Evolutionary conservation across 1,140 invertebrate species (phyloP).

Genomic region (Ylistrum balloti): DNA sequence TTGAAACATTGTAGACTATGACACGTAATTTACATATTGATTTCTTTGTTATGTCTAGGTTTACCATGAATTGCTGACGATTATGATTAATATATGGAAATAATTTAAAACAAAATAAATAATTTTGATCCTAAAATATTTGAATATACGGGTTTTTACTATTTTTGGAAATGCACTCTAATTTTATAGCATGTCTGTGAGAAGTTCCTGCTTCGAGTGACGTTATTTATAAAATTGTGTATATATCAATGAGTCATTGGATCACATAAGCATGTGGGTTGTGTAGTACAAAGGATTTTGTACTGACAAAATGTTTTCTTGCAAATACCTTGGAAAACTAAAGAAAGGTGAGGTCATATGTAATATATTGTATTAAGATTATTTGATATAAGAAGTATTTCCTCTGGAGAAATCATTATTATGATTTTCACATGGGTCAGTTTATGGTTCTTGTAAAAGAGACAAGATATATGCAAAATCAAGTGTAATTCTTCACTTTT

Average conservation of each 20-base stretch:
- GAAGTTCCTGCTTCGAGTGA: neutral
- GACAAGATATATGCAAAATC: no score
- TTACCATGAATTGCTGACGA: neutral
- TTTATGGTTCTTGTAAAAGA: no score
- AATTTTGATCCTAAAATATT: no score
- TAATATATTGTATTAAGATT: no score
- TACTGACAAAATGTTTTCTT: neutral
- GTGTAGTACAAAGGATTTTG: slow-evolving; percentile 11
- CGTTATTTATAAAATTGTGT: slow-evolving; percentile 24
- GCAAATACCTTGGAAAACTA: neutral
- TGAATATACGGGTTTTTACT: neutral
- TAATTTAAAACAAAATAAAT: no score
- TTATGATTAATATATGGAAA: neutral
- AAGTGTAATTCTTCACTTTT: no score
- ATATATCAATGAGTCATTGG: neutral
- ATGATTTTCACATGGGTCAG: no score
- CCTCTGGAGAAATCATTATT: no score
- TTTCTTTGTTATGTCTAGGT: slow-evolving; percentile 11
- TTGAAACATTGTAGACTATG: slow-evolving; percentile 17
- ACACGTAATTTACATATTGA: slow-evolving; percentile 39
- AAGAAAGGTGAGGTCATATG: neutral
- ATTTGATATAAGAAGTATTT: no score
- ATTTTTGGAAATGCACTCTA: neutral
- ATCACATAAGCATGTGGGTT: slow-evolving; percentile 10
- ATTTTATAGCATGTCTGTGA: neutral